Conservation (phyloP, 2,888 invertebrate species). For the Lottia scabra region DNA sequence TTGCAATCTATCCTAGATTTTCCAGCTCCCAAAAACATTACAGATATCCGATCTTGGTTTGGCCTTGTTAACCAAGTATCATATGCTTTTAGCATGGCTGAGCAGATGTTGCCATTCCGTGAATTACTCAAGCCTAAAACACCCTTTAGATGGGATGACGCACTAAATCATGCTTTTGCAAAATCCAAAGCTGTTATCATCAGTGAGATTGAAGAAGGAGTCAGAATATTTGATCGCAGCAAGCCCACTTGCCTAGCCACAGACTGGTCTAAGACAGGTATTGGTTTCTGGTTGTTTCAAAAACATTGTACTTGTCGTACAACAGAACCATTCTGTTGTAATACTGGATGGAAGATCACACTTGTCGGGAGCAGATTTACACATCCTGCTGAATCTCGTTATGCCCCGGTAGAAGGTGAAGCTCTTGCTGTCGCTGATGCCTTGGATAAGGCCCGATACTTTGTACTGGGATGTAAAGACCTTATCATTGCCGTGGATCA, state of each 20-base stretch:
- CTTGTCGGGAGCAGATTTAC: slow-evolving; percentile 23
- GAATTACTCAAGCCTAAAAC: slow-evolving; percentile 38
- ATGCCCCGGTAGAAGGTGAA: too few relatives aligned
- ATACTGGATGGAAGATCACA: slow-evolving; percentile 9
- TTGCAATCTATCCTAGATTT: slow-evolving; percentile 37
- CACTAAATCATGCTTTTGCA: slow-evolving; percentile 19
- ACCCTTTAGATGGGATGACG: slow-evolving; percentile 29
- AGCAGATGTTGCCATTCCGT: slow-evolving; percentile 39
- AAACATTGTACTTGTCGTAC: not conserved
- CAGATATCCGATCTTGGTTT: slow-evolving; percentile 37
- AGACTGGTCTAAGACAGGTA: slow-evolving; percentile 42
- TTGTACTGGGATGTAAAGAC: slow-evolving; percentile 25
- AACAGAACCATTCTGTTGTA: slow-evolving; percentile 5
- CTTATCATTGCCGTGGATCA: slow-evolving; percentile 34
- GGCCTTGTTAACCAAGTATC: not conserved
- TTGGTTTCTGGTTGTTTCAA: slow-evolving; percentile 29
- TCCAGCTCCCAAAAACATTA: slow-evolving; percentile 37
- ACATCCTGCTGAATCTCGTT: slow-evolving; percentile 22
- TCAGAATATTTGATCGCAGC: slow-evolving; percentile 38
- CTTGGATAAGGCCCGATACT: slow-evolving; percentile 24
- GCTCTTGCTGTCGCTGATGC: slow-evolving; percentile 34
- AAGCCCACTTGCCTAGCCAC: slow-evolving; percentile 49
- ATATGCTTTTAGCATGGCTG: slow-evolving; percentile 36
- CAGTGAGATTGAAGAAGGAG: slow-evolving; percentile 38
- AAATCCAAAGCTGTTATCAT: slow-evolving; percentile 30